phyloP scores from a whole-genome alignment of 37 sponge, comb jelly and placozoan genomes.

The Beroe forskalii region DNA sequence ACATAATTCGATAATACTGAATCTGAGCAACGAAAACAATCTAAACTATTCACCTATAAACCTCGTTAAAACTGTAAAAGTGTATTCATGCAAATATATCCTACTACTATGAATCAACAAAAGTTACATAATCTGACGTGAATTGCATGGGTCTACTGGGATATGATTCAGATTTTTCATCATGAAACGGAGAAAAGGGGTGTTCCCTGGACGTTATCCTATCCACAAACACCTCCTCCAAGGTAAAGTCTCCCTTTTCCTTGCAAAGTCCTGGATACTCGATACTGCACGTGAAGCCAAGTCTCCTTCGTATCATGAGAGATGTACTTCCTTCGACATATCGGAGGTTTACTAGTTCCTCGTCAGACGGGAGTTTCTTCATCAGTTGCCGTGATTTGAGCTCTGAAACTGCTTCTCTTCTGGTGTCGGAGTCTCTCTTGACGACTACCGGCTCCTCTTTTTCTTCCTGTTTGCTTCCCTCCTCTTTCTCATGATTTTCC shows the following conservation, averaged over 20 bases:
- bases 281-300: not conserved
- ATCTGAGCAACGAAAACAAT: too few species aligned
- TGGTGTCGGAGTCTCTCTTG: too few species aligned
- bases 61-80: too few species aligned
- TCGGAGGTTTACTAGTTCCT: not conserved
- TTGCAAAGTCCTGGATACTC: not conserved
- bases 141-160: not conserved
- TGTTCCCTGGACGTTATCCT: not conserved
- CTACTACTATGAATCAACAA: too few species aligned
- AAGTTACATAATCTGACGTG: not conserved
- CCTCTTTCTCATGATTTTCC: too few species aligned
- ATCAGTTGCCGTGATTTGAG: not conserved
- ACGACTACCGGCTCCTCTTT: too few species aligned
- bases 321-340: not conserved
- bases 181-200: slow-evolving; percentile 9
- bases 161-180: not conserved
- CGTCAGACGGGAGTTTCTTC: not conserved
- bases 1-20: too few species aligned
- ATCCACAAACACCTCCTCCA: not conserved
- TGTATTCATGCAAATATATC: too few species aligned
- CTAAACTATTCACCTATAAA: too few species aligned
- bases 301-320: not conserved
- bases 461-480: too few species aligned
- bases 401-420: not conserved
- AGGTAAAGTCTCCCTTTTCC: too few species aligned